These are phyloP conservation scores for Tragelaphus buxtoni DNA, from an alignment of 2,113 vertebrate species.

Conservation along the genomic window DNA sequence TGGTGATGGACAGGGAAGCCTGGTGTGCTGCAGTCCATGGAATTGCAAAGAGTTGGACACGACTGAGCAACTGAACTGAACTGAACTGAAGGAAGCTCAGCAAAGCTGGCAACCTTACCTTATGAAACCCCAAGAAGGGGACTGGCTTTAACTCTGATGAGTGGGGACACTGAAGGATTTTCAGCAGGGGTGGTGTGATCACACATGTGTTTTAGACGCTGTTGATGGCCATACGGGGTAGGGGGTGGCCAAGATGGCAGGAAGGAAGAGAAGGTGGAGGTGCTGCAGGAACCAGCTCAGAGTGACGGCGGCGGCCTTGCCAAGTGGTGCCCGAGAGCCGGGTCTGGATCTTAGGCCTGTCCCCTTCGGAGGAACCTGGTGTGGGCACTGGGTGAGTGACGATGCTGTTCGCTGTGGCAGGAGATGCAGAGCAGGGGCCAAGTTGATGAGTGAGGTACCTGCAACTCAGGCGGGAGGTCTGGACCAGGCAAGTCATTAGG, in stretches of 20 bases:
- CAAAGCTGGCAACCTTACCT: not conserved
- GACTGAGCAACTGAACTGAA: not conserved
- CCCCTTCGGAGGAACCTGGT: accelerated
- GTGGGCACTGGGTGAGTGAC: not conserved
- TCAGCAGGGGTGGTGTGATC: accelerated
- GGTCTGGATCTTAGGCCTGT: not conserved
- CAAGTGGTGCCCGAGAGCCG: accelerated
- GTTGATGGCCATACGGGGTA: not conserved
- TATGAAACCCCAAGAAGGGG: not conserved
- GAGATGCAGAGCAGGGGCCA: accelerated
- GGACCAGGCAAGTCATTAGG: not conserved
- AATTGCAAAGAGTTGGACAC: accelerated
- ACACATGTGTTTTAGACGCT: not conserved
- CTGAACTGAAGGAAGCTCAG: not conserved
- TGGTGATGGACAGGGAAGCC: not conserved
- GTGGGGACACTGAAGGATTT: not conserved
- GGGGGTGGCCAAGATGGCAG: too few relatives aligned
- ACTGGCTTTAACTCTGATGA: accelerated
- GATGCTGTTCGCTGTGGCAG: accelerated
- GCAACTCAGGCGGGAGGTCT: not conserved
- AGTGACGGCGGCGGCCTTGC: too few relatives aligned
- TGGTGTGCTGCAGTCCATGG: not conserved
- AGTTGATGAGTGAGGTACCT: not conserved
- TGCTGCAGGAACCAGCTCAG: not conserved
- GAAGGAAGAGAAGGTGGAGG: not conserved